Evolutionary conservation across 2,888 invertebrate species (phyloP).

Genomic region (Glyphotaelius pellucidus): DNA sequence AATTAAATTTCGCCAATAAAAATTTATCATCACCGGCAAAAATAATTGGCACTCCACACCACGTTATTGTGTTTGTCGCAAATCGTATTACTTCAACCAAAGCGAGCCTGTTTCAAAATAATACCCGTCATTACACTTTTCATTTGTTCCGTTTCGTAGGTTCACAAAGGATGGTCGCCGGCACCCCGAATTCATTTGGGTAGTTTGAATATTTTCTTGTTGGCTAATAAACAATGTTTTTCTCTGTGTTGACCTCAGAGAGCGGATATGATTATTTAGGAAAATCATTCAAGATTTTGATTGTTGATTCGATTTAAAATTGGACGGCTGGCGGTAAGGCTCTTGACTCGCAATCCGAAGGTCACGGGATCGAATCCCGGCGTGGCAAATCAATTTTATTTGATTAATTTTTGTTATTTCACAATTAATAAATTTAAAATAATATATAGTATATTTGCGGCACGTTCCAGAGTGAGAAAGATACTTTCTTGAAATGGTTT

Average conservation of each 20-base stretch:
- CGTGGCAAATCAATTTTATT: no score
- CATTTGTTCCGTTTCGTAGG: background rate
- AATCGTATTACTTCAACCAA: background rate
- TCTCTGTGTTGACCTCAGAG: background rate
- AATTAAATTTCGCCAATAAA: background rate
- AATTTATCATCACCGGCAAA: background rate
- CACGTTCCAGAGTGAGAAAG: no score
- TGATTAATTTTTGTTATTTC: no score
- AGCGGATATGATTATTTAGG: background rate
- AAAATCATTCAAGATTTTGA: background rate
- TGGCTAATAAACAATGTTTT: background rate
- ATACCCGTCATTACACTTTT: background rate
- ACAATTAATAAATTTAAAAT: no score
- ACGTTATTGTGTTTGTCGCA: background rate
- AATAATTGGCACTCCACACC: background rate
- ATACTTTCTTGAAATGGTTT: no score
- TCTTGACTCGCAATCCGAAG: no score
- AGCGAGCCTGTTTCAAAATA: background rate
- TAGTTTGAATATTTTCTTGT: background rate
- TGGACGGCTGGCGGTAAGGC: no score
- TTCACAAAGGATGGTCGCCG: background rate
- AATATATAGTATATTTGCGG: no score
- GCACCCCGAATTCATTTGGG: background rate
- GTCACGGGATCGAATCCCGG: no score
- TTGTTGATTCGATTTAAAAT: no score